Evolutionary conservation across 2,888 invertebrate genomes (phyloP).

Genomic region (Nomada flava): DNA sequence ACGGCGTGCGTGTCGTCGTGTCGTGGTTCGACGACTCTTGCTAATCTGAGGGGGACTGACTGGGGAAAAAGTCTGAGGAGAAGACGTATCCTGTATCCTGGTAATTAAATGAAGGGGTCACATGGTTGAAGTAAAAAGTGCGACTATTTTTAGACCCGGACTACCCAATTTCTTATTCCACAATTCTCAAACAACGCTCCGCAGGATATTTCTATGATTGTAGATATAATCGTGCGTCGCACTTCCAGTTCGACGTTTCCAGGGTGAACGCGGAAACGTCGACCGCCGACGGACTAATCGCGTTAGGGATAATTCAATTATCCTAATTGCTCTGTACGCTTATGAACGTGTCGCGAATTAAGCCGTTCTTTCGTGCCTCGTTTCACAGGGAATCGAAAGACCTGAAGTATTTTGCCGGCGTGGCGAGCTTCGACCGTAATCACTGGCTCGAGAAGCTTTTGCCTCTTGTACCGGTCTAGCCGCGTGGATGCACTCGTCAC

Average conservation of each 20-base stretch:
- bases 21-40: conserved; percentile 9
- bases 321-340: conserved; percentile 30
- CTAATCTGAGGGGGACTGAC: background rate
- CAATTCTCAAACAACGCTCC: too few species aligned
- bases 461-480: conserved; percentile 33
- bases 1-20: conserved; percentile 12
- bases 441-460: conserved; percentile 59
- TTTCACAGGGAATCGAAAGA: conserved; percentile 44
- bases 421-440: conserved; percentile 42
- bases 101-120: background rate
- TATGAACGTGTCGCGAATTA: conserved; percentile 51
- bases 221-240: background rate
- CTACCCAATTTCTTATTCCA: too few species aligned
- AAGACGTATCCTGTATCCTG: conserved; percentile 12
- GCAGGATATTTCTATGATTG: too few species aligned
- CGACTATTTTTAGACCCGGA: too few species aligned
- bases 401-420: conserved; percentile 49
- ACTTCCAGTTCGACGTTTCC: conserved; percentile 4
- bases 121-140: background rate
- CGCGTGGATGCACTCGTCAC: conserved; percentile 46
- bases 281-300: conserved; percentile 47
- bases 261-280: conserved; percentile 39
- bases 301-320: conserved; percentile 56
- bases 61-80: background rate
- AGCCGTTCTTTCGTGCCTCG: conserved; percentile 47